Evolutionary conservation across 2,888 invertebrate species (phyloP), one percentile per base, ranked within the genome.

Genomic region (Habrosyne pyritoides): DNA sequence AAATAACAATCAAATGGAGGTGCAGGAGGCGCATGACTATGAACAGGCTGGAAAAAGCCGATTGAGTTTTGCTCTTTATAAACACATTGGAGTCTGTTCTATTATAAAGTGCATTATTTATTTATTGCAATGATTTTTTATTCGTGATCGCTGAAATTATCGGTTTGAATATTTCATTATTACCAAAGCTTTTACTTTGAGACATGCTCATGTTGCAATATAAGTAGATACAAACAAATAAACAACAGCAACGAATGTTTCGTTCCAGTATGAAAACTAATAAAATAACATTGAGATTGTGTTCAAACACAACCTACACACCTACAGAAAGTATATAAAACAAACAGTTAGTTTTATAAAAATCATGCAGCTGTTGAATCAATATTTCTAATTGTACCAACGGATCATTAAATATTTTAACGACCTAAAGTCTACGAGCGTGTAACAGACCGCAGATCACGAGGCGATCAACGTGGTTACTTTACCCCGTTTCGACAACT

Each of bases 401-500:
- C 47, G 61, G 60, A 64, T 69, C 66, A 56, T 69, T 59, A 63
- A 47, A 50, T 59, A 63, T 54, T 58, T 51, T 55, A 55, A 63
- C 63, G 54, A 59, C 58, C 61, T 61, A 60, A 56, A 62, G 58
- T 54, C 54, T 63, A 65, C 65, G 53, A 60, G 65, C 65, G 65
- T 61, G 59, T 68, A 73, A 62, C 63, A 65, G 64, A 72, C 66
- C 73, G 61, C 73, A 73, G 64, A 71, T 76, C 81, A 83, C 82
- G 81, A 67, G 83, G 79, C 79, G 42, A 30, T 54, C 52, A 68
- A 56, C 73, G 77, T 76, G 73, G 74, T 72, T 67, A 64, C 66
- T 69, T 70, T 71, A 71, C 69, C 71, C 75, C 66, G 70, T 79
- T 81, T 76, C 70, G 70, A 68, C 66, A 66, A 70, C 65, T 77